A percentile compares a stretch with the other conserved stretches of the same genome.
phyloP scores from a whole-genome alignment of 2,113 vertebrate genomes.

The Bufo bufo region DNA sequence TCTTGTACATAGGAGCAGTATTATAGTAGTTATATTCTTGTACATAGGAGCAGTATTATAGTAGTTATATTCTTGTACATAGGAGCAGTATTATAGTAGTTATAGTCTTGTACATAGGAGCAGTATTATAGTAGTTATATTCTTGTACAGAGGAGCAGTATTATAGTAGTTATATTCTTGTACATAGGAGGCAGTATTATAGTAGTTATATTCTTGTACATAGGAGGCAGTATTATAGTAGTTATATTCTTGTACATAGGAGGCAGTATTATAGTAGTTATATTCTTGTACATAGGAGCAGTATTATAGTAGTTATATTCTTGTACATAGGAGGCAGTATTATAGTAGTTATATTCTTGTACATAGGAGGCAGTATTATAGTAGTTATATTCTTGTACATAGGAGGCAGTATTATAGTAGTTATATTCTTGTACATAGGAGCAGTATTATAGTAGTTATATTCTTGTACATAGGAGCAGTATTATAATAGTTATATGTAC shows the following conservation, averaged over 20 bases:
- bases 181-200: not conserved
- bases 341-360: slow-evolving; percentile 1
- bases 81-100: not conserved
- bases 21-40: slow-evolving; percentile 12
- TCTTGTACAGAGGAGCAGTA: not conserved
- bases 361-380: slow-evolving; percentile 1
- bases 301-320: slow-evolving; percentile 10
- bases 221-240: not conserved
- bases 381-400: slow-evolving; percentile 4
- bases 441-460: too few relatives aligned
- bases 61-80: not conserved
- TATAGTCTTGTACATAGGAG: not conserved
- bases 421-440: not conserved
- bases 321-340: not conserved
- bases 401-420: not conserved
- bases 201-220: not conserved
- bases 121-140: slow-evolving; percentile 8
- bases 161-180: slow-evolving; percentile 1
- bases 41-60: slow-evolving; percentile 3
- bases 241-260: not conserved
- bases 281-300: not conserved
- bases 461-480: too few relatives aligned
- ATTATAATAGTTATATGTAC: not conserved
- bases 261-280: not conserved
- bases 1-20: not conserved